Evolutionary conservation across 2,113 vertebrate genomes (phyloP).

Genomic region (Colinus virginianus): DNA sequence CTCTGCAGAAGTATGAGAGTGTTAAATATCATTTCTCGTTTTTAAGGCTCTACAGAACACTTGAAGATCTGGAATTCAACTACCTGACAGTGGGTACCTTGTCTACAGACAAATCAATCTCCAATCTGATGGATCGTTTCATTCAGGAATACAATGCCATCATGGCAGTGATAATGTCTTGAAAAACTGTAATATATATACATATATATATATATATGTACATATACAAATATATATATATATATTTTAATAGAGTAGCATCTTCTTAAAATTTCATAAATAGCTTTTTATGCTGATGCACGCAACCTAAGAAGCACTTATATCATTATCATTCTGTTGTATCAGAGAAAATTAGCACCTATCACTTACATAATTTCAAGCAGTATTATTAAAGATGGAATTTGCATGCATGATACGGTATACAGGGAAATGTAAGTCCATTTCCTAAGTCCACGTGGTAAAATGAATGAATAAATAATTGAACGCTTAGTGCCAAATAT

Average conservation of each 20-base stretch:
- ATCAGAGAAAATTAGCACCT: constrained; percentile 72
- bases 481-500: constrained; percentile 58
- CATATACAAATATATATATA: too few relatives aligned
- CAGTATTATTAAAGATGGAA: constrained; percentile 56
- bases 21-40: not conserved
- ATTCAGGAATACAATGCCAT: not conserved
- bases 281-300: constrained; percentile 60
- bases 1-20: not conserved
- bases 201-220: rapidly evolving
- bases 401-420: constrained; percentile 62
- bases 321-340: constrained; percentile 67
- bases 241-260: not conserved
- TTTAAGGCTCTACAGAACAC: not conserved
- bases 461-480: constrained; percentile 68
- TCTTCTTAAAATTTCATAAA: constrained; percentile 16
- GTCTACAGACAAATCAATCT: not conserved
- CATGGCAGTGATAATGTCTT: not conserved
- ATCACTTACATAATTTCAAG: constrained; percentile 66
- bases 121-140: not conserved
- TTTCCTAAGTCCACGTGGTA: constrained; percentile 55
- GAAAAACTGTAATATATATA: constrained; percentile 12
- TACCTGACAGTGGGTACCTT: not conserved
- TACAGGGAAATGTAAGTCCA: constrained; percentile 60
- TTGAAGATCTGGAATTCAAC: not conserved
- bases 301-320: constrained; percentile 46